Base-by-base conservation (phyloP, 37 sponge, comb jelly and placozoan genomes). In the Tethya wilhelma region DNA sequence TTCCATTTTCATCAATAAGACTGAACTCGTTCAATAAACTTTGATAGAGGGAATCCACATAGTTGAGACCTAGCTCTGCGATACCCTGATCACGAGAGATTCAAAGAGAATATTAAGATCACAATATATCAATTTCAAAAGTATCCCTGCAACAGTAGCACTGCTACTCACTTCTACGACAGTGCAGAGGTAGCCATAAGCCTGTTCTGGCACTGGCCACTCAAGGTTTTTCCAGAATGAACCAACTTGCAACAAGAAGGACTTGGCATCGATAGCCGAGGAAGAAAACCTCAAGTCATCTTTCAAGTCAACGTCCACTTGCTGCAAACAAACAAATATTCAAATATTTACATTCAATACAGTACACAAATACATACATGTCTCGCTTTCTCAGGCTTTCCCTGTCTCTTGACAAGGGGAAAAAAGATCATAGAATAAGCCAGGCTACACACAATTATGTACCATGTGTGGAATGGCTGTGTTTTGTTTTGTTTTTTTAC, bases 221-320 rank as follows among this genome's bases (percentile, higher is more conserved):
- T 78, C 55, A 39, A 86, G 43, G 6, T 72, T 45, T 74, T 78
- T 86, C 79, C 71, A 78, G 56, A 78, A 86, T 31, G 6, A 26
- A 23, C 59, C 70, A 19, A 89, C 46, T n/a, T 89, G 84, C 25
- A 71, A 74, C 7, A 89, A 44, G 57, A 69, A 53, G 9, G 32
- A 23, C 12, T 49, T 38, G 20, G 89, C 69, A 64, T 89, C 89
- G 36, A 89, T 73, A 12, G 73, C 84, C 11, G 84, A 83, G 22
- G 84, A 81, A 17, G 89, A 89, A 67, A 70, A 83, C 12, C 28
- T 38, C 8, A 64, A 73, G 7, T 73, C 38, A 17, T 83, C 84
- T 1, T 39, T 68, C 44, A 69, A 9, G 11, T 70, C 55, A 26
- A 45, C 41, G 33, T 72, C 30, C 1, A 33, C 45, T 2, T 36